Base-by-base conservation (phyloP, 2,888 invertebrate genomes). In the Exephanes ischioxanthus region DNA sequence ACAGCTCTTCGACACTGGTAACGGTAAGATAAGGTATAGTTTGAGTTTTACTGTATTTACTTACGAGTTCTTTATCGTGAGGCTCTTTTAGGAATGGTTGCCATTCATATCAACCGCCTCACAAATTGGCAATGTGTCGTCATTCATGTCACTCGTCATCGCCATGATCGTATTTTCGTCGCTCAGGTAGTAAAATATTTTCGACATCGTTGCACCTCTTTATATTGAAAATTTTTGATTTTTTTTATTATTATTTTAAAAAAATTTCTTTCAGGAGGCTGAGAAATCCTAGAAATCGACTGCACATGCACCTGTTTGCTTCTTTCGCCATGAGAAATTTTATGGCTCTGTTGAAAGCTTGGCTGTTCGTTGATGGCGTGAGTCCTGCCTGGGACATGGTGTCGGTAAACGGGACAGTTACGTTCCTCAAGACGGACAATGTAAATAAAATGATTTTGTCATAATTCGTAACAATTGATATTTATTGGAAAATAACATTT, bases 291-390 rank as follows among this genome's bases (percentile, higher is more conserved):
- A 94, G 96, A 84, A 97, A 96, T 93, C 95, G 95, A 70, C 94
- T 97, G 3, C 96, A 96, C 91, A 95, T 96, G 93, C 96, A 97
- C 90, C 94, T 97, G 78, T 96, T 96, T 92, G 92, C 95, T 0
- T 96, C 96, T 0, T 96, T 96, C 92, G 95, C 96, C 73, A 93
- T 96, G 90, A 94, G 96, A 87, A 96, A 95, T 0, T 94, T 95
- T 22, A 95, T 96, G 93, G 95, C 95, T 2, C 93, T 96, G 16
- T 90, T 96, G 66, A 96, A 96, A 90, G 95, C 95, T 88, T 93
- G 94, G 84, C 92, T 95, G 3, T 95, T 96, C 87, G 94, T 95
- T 14, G 94, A 94, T 73, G 95, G 95, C 0, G 90, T 95, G 3
- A 95, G 94, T 7, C 90, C 95, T 9, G 90, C 94, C 6, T 92